phyloP scores from a whole-genome alignment of 1,140 invertebrate genomes.

The Aphidius gifuensis region DNA sequence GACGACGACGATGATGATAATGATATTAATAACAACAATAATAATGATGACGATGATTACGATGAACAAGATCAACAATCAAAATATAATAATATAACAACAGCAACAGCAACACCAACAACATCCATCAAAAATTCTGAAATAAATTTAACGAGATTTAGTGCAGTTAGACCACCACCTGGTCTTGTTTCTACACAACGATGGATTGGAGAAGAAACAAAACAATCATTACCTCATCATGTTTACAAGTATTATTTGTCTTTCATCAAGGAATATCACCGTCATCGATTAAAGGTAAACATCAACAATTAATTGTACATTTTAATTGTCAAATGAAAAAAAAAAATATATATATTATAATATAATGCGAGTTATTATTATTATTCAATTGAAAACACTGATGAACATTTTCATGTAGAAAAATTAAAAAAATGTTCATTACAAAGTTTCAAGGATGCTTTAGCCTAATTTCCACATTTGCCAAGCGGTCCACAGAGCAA shows the following conservation, averaged over 20 bases:
- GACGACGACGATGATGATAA: no score
- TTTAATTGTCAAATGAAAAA: background rate
- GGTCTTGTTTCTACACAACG: slow-evolving; percentile 46
- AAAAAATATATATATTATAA: background rate
- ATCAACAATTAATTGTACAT: background rate
- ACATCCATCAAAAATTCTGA: no score
- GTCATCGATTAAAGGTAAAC: slow-evolving; percentile 61
- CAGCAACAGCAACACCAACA: background rate
- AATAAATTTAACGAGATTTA: background rate
- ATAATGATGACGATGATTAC: background rate
- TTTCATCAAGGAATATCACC: slow-evolving; percentile 55
- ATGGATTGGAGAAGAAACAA: slow-evolving; percentile 70
- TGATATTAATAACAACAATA: no score
- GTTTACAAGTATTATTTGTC: slow-evolving; percentile 69
- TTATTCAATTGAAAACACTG: no score
- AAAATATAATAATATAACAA: background rate
- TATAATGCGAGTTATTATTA: background rate
- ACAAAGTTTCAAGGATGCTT: no score
- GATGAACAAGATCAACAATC: slow-evolving; percentile 1
- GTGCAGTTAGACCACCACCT: slow-evolving; percentile 30
- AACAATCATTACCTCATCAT: slow-evolving; percentile 61
- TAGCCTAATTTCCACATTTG: no score
- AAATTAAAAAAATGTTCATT: no score
- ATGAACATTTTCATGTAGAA: no score
- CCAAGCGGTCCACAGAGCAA: no score